Evolutionary conservation across 2,797 vertebrate genomes (phyloP), one percentile per base, ranked within the genome.

Genomic region (Huso huso): DNA sequence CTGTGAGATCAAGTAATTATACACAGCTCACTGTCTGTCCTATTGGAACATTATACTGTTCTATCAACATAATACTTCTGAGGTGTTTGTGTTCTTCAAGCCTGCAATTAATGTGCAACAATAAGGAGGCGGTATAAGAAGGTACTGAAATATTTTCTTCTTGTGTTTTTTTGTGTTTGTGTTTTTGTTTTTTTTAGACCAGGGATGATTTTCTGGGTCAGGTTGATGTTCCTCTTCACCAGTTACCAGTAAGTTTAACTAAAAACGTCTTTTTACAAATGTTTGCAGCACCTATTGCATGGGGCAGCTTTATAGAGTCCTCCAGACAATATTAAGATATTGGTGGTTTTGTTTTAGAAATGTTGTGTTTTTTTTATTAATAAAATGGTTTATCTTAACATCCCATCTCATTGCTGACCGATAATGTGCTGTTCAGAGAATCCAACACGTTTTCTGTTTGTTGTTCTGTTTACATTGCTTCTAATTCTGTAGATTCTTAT

Each of bases 171-270:
- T 37, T 66, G 13, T 68, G 78, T 18, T 37, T 66, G 13, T 68
- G 78, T 62, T 68, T 73, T 64, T 63, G 1, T 83, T 69, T 69
- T 69, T 73, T 63, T 0, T 66, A 99, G 97, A 99, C 96, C 67
- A 93, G 97, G 80, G 95, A 99, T 89, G 95, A 99, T 86, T 99
- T 99, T 77, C 91, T 98, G 48, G 96, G 97, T 68, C 95, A 98
- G 85, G 95, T 97, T 86, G 95, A 99, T 69, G 84, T 99, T 71
- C 95, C 96, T 74, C 90, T 99, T 74, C 93, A 93, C 80, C 95
- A 97, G 74, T 92, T 99, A 75, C 95, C 94, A 63, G 90, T 92
- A 72, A 89, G 90, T 82, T 51, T 13, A 53, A 53, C 8, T 53
- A 53, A 9, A 12, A 8, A 12, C 12, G 7, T 53, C 7, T 53